Conservation (phyloP, 2,888 invertebrate species). For the Eumerus sabulonum region DNA sequence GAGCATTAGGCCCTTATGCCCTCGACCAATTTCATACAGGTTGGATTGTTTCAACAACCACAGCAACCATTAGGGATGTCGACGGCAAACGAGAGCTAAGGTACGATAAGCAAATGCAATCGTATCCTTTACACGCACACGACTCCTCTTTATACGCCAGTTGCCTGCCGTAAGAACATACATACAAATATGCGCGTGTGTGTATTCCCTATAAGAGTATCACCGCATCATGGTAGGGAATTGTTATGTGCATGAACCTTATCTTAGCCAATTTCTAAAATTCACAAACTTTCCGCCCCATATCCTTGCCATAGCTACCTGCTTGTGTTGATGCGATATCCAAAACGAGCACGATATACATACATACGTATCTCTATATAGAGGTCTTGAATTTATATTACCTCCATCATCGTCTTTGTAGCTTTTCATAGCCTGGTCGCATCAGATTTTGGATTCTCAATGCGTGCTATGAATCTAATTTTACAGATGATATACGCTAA, state of each 20-base stretch:
- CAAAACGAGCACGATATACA: conserved; percentile 5
- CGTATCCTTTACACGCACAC: too few relatives aligned
- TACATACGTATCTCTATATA: too few relatives aligned
- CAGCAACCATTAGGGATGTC: too few relatives aligned
- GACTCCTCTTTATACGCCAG: too few relatives aligned
- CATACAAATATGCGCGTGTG: not conserved
- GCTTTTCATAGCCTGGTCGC: conserved; percentile 7
- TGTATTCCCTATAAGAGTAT: conserved; percentile 7
- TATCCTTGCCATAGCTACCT: conserved; percentile 26
- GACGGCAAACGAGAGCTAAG: too few relatives aligned
- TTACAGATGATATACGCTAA: conserved; percentile 61
- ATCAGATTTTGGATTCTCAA: conserved; percentile 42
- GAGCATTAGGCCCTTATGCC: not conserved
- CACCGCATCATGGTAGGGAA: not conserved
- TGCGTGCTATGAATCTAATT: conserved; percentile 65
- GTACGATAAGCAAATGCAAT: too few relatives aligned
- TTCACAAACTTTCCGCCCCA: conserved; percentile 62
- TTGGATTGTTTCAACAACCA: too few relatives aligned
- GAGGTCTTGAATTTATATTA: too few relatives aligned
- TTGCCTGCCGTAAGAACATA: too few relatives aligned
- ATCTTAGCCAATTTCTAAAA: conserved; percentile 61
- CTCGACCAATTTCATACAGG: too few relatives aligned
- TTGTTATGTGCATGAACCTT: conserved; percentile 58
- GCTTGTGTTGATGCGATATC: not conserved
- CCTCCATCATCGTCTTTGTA: conserved; percentile 12